Base-by-base conservation (phyloP, 2,797 vertebrate genomes). In the Gambelia wislizenii region DNA sequence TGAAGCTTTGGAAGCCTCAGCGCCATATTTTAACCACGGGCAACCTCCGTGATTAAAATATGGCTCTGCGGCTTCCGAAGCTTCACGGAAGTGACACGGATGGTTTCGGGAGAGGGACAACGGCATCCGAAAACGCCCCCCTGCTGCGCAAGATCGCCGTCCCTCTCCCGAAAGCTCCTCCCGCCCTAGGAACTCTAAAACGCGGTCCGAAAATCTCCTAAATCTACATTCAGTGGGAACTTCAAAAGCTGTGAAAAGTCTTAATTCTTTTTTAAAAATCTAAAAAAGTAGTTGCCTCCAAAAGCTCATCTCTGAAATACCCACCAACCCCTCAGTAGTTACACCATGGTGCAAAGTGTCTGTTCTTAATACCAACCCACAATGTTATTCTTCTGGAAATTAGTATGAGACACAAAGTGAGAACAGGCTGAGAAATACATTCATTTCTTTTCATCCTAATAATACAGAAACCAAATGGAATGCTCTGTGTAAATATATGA, bases 191-290 rank as follows among this genome's bases (percentile, higher is more conserved):
- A n/a, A n/a, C n/a, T n/a, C n/a, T n/a, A n/a, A n/a, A n/a, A n/a
- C n/a, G n/a, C n/a, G n/a, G n/a, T n/a, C n/a, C n/a, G n/a, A n/a
- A n/a, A n/a, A n/a, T n/a, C n/a, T n/a, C n/a, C n/a, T n/a, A n/a
- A n/a, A n/a, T 78, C 4, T 69, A 7, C n/a, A 85, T 89, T 83
- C 74, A 90, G 2, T 49, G 64, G 4, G 84, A 89, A 88, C 6
- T 76, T 87, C 6, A 84, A 74, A 61, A 64, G 1, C 1, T 72
- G 7, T 1, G 44, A 27, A 6, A 80, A 54, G n/a, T 42, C 33
- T 14, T 4, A 87, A 27, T 76, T 39, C 2, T 52, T 67, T 49
- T 69, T 12, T 30, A 20, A 52, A 49, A 8, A 20, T 86, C 39
- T 76, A 44, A 52, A 67, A 49, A 22, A 36, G 4, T 3, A 6